These are phyloP conservation scores for Gryllus bimaculatus DNA, from an alignment of 1,140 invertebrate species.

Conservation along the genomic window DNA sequence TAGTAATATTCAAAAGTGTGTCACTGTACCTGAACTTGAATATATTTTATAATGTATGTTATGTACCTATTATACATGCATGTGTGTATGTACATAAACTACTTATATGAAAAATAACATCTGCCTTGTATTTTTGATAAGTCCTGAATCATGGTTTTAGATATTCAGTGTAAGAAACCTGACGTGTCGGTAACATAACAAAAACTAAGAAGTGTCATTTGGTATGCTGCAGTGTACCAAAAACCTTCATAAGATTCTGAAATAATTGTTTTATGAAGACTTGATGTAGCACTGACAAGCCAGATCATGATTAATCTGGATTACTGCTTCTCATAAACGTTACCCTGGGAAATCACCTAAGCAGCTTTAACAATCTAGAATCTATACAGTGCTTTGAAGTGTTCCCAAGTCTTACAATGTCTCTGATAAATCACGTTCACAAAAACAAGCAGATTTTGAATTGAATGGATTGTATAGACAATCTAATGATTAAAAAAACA, in stretches of 20 bases:
- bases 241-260: no score
- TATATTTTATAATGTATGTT: conserved; percentile 6
- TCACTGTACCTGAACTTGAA: conserved; percentile 4
- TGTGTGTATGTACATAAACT: neutral
- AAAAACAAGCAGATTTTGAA: neutral
- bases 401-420: no score
- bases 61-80: conserved; percentile 1
- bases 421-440: neutral
- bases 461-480: neutral
- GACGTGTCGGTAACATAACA: neutral
- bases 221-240: no score
- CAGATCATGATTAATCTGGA: no score
- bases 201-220: no score
- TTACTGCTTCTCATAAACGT: no score
- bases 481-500: neutral
- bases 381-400: no score
- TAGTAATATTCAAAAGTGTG: conserved; percentile 5
- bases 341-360: no score
- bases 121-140: conserved; percentile 1
- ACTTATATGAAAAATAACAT: neutral
- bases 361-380: no score
- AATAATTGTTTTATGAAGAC: no score
- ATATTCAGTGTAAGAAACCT: neutral
- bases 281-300: no score
- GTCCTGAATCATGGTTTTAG: neutral